phyloP scores from a whole-genome alignment of 2,113 vertebrate genomes.

The Hippocampus mohnikei region DNA sequence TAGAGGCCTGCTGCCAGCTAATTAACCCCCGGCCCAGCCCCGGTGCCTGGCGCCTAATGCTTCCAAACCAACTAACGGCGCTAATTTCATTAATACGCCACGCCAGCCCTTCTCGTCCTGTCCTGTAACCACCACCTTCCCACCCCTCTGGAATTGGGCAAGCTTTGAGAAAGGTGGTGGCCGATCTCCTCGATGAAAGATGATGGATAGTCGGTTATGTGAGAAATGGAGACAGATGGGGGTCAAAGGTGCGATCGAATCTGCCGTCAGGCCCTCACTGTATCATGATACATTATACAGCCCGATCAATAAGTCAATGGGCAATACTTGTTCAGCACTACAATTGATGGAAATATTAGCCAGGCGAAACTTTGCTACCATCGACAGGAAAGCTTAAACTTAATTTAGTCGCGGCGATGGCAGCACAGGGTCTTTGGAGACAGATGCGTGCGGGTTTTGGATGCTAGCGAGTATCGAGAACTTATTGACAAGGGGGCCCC shows the following conservation, averaged over 20 bases:
- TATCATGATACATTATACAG: constrained; percentile 68
- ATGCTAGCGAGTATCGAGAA: not conserved
- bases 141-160: constrained; percentile 10
- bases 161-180: constrained; percentile 25
- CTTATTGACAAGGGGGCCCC: not conserved
- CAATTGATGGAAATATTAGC: constrained; percentile 63
- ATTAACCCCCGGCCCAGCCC: constrained; percentile 68
- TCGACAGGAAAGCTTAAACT: constrained; percentile 58
- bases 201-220: constrained; percentile 67
- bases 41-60: constrained; percentile 65
- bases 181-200: constrained; percentile 39
- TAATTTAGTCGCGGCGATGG: constrained; percentile 51
- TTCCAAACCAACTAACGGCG: constrained; percentile 54
- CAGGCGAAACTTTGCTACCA: constrained; percentile 38
- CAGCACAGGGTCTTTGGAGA: constrained; percentile 34
- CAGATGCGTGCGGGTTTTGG: constrained; percentile 51
- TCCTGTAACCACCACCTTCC: constrained; percentile 19
- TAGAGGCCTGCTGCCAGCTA: constrained; percentile 69
- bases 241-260: constrained; percentile 61
- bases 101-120: constrained; percentile 36
- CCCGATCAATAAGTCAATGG: constrained; percentile 70
- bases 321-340: constrained; percentile 63
- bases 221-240: constrained; percentile 73
- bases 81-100: constrained; percentile 70
- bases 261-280: constrained; percentile 56